Percentiles rank a stretch among this genome's conserved stretches.
Evolutionary conservation across 2,888 invertebrate genomes (phyloP).

Genomic region (Thelaira solivaga): DNA sequence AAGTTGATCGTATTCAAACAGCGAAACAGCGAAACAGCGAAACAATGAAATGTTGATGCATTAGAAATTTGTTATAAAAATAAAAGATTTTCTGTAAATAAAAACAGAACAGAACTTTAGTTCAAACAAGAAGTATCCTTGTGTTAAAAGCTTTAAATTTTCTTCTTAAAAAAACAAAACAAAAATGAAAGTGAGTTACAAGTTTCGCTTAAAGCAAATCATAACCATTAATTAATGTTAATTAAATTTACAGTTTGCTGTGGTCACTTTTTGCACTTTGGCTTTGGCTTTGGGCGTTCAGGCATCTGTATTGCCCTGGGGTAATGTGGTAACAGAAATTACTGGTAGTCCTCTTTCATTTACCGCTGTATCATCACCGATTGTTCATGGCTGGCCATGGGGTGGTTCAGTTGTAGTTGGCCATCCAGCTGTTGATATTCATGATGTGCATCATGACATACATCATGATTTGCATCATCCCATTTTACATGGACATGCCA

Average conservation of each 20-base stretch:
- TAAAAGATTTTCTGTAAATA: too few relatives aligned
- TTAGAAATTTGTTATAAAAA: too few relatives aligned
- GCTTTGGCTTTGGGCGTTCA: conserved; percentile 73
- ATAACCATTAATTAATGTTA: too few relatives aligned
- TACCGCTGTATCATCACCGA: conserved; percentile 66
- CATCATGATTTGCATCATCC: too few relatives aligned
- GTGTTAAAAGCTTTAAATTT: too few relatives aligned
- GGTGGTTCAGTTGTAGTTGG: conserved; percentile 17
- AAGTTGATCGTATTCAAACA: too few relatives aligned
- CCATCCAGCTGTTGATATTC: not conserved
- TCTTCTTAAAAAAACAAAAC: too few relatives aligned
- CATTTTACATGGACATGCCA: conserved; percentile 18
- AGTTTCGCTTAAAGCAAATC: too few relatives aligned
- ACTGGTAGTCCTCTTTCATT: conserved; percentile 67
- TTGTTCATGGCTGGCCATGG: conserved; percentile 41
- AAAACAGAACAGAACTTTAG: conserved; percentile 56
- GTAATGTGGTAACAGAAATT: conserved; percentile 63
- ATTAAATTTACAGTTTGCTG: conserved; percentile 68
- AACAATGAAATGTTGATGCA: too few relatives aligned
- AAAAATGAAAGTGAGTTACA: conserved; percentile 71
- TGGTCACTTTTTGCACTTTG: conserved; percentile 69
- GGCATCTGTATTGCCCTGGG: conserved; percentile 70
- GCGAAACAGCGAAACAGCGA: too few relatives aligned
- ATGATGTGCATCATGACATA: too few relatives aligned
- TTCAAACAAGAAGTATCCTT: conserved; percentile 37